phyloP scores from a whole-genome alignment of 1,140 invertebrate species.

The Brachionus koreanus region DNA sequence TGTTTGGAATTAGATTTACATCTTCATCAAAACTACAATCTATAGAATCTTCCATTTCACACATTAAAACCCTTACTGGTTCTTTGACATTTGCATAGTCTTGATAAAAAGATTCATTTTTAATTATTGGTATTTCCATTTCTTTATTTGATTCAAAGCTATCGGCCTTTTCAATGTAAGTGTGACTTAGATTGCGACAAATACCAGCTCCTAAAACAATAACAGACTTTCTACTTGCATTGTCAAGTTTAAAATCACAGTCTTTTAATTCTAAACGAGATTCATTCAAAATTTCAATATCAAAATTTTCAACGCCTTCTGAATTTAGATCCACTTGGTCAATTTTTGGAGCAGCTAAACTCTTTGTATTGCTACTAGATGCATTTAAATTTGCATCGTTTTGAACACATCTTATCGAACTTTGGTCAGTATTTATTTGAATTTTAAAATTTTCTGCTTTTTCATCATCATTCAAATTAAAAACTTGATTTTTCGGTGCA shows the following conservation, averaged over 20 bases:
- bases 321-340: not conserved
- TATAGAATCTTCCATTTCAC: conserved; percentile 16
- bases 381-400: not conserved
- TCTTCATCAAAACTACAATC: not conserved
- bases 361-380: not conserved
- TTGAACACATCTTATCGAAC: not conserved
- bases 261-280: not conserved
- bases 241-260: not conserved
- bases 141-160: not conserved
- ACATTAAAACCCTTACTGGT: conserved; percentile 5
- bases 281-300: not conserved
- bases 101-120: not conserved
- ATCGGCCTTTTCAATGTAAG: not conserved
- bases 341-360: not conserved
- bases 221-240: not conserved
- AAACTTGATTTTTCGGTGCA: not conserved
- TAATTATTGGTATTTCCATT: not conserved
- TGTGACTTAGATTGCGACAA: not conserved
- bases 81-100: not conserved
- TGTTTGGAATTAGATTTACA: not conserved
- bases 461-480: not conserved
- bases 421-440: not conserved
- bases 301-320: not conserved
- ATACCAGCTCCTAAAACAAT: not conserved
- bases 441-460: not conserved